Percentiles rank a stretch among this genome's conserved stretches.
phyloP scores from a whole-genome alignment of 2,888 invertebrate species.

The Reticulitermes lucifugus region DNA sequence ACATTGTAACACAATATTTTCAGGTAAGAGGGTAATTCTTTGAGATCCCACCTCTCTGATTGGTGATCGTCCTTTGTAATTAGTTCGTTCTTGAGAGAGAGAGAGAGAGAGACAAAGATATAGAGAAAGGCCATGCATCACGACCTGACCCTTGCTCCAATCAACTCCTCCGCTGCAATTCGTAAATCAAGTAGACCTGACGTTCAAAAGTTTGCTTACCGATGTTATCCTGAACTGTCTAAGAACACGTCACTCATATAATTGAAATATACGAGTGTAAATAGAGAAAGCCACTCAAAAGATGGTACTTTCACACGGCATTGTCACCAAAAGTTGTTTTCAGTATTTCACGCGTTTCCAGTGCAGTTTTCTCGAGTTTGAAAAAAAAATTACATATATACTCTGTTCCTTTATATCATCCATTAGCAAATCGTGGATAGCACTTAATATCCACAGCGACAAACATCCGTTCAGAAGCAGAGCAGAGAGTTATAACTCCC shows the following conservation, averaged over 20 bases:
- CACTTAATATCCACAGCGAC: too few relatives aligned
- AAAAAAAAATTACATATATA: too few relatives aligned
- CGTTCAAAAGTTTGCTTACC: neutral
- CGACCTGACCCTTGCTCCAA: slow-evolving; percentile 32
- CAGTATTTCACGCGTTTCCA: too few relatives aligned
- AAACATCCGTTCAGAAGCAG: too few relatives aligned
- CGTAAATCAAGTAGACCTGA: slow-evolving; percentile 28
- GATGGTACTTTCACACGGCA: too few relatives aligned
- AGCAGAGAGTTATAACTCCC: too few relatives aligned
- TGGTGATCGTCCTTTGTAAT: slow-evolving; percentile 50
- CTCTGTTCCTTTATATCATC: too few relatives aligned
- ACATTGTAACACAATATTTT: neutral
- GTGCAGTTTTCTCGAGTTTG: too few relatives aligned
- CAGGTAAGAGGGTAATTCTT: neutral
- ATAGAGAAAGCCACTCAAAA: too few relatives aligned
- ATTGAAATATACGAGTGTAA: too few relatives aligned
- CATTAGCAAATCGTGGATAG: too few relatives aligned
- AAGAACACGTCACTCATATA: neutral
- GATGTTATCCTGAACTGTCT: slow-evolving; percentile 8
- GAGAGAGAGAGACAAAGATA: neutral
- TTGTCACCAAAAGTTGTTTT: too few relatives aligned
- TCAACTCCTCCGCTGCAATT: slow-evolving; percentile 26
- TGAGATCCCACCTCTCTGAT: slow-evolving; percentile 17
- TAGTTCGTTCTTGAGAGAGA: slow-evolving; percentile 38
- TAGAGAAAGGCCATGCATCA: slow-evolving; percentile 13